Evolutionary conservation across 2,888 invertebrate genomes (phyloP), one percentile per base, ranked within the genome.

Genomic region (Ochropleura plecta): DNA sequence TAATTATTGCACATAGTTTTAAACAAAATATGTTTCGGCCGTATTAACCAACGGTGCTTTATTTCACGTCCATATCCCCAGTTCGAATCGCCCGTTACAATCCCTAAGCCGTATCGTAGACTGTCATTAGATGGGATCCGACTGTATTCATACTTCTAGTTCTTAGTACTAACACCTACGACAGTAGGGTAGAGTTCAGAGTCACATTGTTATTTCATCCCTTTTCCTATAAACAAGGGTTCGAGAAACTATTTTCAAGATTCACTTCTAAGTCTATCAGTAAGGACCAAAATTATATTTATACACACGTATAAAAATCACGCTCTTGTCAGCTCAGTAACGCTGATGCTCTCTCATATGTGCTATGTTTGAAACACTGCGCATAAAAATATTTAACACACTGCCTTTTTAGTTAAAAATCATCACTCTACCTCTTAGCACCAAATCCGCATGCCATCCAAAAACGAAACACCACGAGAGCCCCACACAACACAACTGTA

Each of bases 51-150:
- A 86, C 70, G 76, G 76, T 80, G 20, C 72, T 81, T 82, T 83
- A 75, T 80, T 75, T 86, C 82, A 87, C 85, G 84, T 86, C 68
- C 78, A 72, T 55, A n/a, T n/a, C 40, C 57, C 90, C 88, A 89
- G 88, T 85, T 89, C 88, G 76, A 76, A 18, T 84, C 84, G 76
- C 83, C 89, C 70, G 79, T 84, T 82, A 89, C 79, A 79, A 81
- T 87, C 78, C 91, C 91, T 10, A 93, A 89, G 84, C 81, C 92
- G 49, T 93, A 91, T 83, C 94, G 94, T 84, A 93, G 93, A 88
- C 88, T 94, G 76, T 95, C 95, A 69, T 84, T 95, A 84, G 94
- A 95, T 76, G 94, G 93, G 83, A 93, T 94, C 71, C 88, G 90
- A 79, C 77, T 92, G n/a, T 93, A 93, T 81, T 84, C 84, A 6